Percentiles rank a stretch among this genome's conserved stretches.
Conservation (phyloP, 1,140 invertebrate genomes). For the Euura saliciscinereae region DNA sequence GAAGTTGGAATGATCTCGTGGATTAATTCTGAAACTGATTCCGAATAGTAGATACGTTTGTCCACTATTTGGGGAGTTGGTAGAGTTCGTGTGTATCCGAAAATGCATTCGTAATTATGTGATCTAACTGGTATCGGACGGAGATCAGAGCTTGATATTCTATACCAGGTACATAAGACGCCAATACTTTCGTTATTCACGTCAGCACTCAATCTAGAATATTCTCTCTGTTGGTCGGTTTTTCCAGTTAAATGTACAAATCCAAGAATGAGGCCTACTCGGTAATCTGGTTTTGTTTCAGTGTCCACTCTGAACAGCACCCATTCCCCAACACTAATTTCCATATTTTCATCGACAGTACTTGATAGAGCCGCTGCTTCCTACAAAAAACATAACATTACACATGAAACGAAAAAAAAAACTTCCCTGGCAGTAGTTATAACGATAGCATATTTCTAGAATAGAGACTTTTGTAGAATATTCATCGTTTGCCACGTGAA, state of each 20-base stretch:
- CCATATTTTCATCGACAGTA: slow-evolving; percentile 12
- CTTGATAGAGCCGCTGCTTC: neutral
- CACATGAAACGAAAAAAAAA: neutral
- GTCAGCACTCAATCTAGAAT: slow-evolving; percentile 9
- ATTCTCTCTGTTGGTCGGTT: slow-evolving; percentile 14
- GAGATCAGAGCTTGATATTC: slow-evolving; percentile 1
- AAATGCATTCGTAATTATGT: slow-evolving; percentile 7
- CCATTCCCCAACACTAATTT: slow-evolving; percentile 18
- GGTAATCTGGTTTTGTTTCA: neutral
- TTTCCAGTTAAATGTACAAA: slow-evolving; percentile 12
- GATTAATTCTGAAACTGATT: neutral
- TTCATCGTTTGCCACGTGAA: too few species aligned
- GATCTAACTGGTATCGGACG: neutral
- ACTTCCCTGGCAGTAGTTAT: neutral
- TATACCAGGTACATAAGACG: slow-evolving; percentile 15
- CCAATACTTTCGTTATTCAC: slow-evolving; percentile 12
- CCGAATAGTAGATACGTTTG: neutral
- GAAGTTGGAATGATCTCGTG: neutral
- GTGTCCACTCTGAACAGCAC: slow-evolving; percentile 15
- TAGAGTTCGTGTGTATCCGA: neutral
- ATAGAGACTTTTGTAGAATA: neutral
- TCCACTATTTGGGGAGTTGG: neutral
- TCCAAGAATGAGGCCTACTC: neutral
- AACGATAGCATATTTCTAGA: neutral
- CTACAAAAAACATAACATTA: neutral